phyloP scores from a whole-genome alignment of 2,797 vertebrate species.

The Pagetopsis macropterus region DNA sequence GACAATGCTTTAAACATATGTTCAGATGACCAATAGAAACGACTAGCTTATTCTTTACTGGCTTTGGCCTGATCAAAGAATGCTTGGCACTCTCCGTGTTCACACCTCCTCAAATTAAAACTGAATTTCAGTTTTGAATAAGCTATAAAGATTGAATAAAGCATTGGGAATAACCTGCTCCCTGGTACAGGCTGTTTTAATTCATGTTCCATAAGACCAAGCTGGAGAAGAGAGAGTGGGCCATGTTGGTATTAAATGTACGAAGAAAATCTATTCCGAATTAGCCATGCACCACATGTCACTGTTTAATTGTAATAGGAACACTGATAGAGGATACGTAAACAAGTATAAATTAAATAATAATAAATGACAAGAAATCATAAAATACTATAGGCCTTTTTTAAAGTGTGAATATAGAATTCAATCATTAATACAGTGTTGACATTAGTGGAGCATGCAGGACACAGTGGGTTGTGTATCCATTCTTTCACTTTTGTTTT shows the following conservation, averaged over 20 bases:
- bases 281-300: slow-evolving; percentile 2
- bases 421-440: background rate
- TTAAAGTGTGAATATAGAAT: background rate
- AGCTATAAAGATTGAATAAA: slow-evolving; percentile 44
- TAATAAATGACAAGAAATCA: background rate
- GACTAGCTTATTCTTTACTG: background rate
- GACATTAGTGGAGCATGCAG: background rate
- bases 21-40: slow-evolving; percentile 2
- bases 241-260: background rate
- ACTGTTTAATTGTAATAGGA: slow-evolving; percentile 13
- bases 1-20: slow-evolving; percentile 13
- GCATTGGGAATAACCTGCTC: slow-evolving; percentile 25
- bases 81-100: background rate
- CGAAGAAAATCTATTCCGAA: slow-evolving; percentile 19
- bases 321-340: background rate
- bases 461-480: background rate
- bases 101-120: slow-evolving; percentile 29
- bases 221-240: background rate
- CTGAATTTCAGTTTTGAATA: slow-evolving; percentile 36
- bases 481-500: background rate
- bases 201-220: slow-evolving; percentile 13
- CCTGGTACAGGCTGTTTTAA: slow-evolving; percentile 13
- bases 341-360: no score
- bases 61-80: slow-evolving; percentile 42
- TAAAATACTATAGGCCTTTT: background rate